Conservation (phyloP, 2,888 invertebrate species). For the Macrosiphum euphorbiae region DNA sequence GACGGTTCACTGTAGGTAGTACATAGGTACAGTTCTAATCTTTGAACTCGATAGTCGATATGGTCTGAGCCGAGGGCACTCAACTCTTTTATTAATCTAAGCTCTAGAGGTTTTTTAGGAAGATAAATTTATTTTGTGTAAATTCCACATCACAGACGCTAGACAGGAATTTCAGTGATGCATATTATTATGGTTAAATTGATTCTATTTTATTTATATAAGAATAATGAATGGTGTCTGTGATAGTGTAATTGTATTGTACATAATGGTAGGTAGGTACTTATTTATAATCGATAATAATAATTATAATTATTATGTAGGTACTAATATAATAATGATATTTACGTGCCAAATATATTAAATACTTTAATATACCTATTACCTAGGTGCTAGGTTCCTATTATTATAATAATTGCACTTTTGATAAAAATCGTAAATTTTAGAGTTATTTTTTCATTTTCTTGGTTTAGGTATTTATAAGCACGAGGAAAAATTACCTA, state of each 20-base stretch:
- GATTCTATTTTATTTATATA: not conserved
- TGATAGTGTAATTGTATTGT: not conserved
- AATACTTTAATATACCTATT: not conserved
- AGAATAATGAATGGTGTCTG: not conserved
- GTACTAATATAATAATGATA: not conserved
- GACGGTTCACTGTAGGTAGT: not conserved
- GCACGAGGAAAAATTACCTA: not conserved
- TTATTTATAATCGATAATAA: not conserved
- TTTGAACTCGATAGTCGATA: not conserved
- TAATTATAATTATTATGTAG: too few species aligned
- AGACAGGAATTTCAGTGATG: not conserved
- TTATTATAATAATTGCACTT: not conserved
- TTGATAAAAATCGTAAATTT: not conserved
- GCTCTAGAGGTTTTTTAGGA: not conserved
- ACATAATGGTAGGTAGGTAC: not conserved
- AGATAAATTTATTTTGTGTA: not conserved
- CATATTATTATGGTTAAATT: not conserved
- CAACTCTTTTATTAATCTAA: not conserved
- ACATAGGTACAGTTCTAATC: not conserved
- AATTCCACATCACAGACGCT: not conserved
- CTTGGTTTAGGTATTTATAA: not conserved
- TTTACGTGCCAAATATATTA: not conserved
- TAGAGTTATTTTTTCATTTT: not conserved
- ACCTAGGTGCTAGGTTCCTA: too few species aligned
- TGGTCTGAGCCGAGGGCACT: not conserved